Conservation (phyloP, 1,140 invertebrate species). For the Drosophila trapezifrons region DNA sequence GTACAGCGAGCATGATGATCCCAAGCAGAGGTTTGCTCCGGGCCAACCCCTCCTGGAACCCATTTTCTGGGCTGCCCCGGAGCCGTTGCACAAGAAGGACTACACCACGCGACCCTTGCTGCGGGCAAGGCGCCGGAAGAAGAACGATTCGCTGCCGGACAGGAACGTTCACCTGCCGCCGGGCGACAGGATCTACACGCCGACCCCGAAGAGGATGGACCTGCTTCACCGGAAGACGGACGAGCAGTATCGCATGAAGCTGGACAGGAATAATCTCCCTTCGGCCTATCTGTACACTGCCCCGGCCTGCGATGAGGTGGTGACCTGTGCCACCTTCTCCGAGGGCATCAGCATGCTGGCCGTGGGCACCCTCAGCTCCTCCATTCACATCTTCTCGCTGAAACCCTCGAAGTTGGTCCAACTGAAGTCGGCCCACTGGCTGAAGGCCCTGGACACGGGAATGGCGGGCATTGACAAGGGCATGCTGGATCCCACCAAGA, state of each 20-base stretch:
- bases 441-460: constrained; percentile 23
- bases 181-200: constrained; percentile 22
- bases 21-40: constrained; percentile 1
- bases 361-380: constrained; percentile 38
- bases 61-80: constrained; percentile 23
- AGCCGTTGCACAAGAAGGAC: constrained; percentile 4
- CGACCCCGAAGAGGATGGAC: constrained; percentile 39
- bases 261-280: constrained; percentile 33
- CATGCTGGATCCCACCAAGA: constrained; percentile 42
- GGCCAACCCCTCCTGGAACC: neutral
- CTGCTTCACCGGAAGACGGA: constrained; percentile 38
- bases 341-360: constrained; percentile 37
- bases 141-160: constrained; percentile 1
- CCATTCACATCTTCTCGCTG: constrained; percentile 44
- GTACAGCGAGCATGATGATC: neutral
- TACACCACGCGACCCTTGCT: neutral
- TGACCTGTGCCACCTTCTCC: constrained; percentile 56
- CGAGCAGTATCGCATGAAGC: constrained; percentile 37
- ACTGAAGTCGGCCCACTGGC: constrained; percentile 35
- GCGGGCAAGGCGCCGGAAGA: constrained; percentile 22
- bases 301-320: constrained; percentile 9
- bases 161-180: constrained; percentile 31
- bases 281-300: constrained; percentile 53
- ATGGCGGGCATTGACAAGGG: constrained; percentile 32
- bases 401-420: constrained; percentile 48